Conservation (phyloP, 2,797 vertebrate genomes). For the Hippopotamyrus pictus region DNA sequence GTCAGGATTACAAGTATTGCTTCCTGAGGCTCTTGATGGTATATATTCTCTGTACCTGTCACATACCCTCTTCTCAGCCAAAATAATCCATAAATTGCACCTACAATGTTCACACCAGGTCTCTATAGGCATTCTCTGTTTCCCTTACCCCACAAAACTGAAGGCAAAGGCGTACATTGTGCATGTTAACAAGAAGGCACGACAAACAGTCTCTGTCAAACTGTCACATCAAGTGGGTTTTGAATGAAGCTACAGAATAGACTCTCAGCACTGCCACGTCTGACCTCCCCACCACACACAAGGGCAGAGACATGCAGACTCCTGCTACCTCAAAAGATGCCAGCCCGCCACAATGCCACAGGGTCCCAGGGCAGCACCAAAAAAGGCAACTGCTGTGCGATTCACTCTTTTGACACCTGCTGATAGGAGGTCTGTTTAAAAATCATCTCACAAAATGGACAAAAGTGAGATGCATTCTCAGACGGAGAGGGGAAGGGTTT, state of each 20-base stretch:
- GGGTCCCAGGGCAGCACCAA: background rate
- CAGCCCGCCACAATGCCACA: background rate
- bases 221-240: constrained; percentile 30
- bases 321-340: background rate
- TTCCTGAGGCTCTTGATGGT: constrained; percentile 35
- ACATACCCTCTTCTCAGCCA: background rate
- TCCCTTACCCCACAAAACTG: constrained; percentile 22
- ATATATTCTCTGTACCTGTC: constrained; percentile 11
- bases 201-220: constrained; percentile 43
- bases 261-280: constrained; percentile 39
- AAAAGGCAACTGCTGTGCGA: background rate
- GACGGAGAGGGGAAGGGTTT: background rate
- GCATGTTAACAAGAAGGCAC: constrained; percentile 57
- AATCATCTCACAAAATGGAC: background rate
- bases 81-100: constrained; percentile 7
- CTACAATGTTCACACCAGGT: constrained; percentile 21
- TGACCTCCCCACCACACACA: background rate
- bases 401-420: background rate
- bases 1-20: constrained; percentile 1
- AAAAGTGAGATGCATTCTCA: background rate
- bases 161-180: constrained; percentile 36
- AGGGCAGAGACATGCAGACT: background rate
- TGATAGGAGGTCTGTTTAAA: background rate
- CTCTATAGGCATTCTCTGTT: constrained; percentile 21
- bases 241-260: constrained; percentile 44